phyloP scores from a whole-genome alignment of 2,797 vertebrate genomes.

The Cryptoprocta ferox region DNA sequence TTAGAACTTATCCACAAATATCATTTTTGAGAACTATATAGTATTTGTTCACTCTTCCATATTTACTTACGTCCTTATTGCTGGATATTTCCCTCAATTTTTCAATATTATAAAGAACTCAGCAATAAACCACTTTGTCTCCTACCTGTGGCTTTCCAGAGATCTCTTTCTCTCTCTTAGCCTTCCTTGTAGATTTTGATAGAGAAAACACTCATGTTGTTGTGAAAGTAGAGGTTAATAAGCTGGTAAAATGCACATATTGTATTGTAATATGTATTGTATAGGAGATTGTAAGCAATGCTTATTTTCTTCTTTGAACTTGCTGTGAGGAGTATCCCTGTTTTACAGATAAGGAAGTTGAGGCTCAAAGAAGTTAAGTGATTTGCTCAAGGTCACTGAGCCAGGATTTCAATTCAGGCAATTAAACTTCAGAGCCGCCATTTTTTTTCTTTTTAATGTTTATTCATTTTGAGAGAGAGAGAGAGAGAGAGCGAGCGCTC shows the following conservation, averaged over 20 bases:
- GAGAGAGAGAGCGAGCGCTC: too few species aligned
- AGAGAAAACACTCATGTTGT: not conserved
- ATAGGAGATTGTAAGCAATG: not conserved
- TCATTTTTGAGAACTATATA: not conserved
- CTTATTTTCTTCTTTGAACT: not conserved
- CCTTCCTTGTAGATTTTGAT: not conserved
- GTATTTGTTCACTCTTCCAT: not conserved
- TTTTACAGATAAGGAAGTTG: not conserved
- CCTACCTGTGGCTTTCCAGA: not conserved
- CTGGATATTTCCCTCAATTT: not conserved
- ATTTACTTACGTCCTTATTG: not conserved
- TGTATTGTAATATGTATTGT: not conserved
- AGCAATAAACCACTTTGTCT: not conserved
- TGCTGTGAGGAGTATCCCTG: not conserved
- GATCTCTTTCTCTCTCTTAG: not conserved
- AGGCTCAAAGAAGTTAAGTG: not conserved
- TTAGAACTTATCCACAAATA: not conserved
- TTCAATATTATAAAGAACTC: not conserved
- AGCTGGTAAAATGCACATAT: not conserved
- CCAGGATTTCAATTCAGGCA: not conserved
- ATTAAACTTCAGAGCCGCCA: not conserved
- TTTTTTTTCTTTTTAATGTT: too few species aligned
- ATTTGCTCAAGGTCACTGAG: not conserved
- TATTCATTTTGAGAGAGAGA: too few species aligned
- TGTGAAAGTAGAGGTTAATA: not conserved